Evolutionary conservation across 2,888 invertebrate species (phyloP).

Genomic region (Ectemnius continuus): DNA sequence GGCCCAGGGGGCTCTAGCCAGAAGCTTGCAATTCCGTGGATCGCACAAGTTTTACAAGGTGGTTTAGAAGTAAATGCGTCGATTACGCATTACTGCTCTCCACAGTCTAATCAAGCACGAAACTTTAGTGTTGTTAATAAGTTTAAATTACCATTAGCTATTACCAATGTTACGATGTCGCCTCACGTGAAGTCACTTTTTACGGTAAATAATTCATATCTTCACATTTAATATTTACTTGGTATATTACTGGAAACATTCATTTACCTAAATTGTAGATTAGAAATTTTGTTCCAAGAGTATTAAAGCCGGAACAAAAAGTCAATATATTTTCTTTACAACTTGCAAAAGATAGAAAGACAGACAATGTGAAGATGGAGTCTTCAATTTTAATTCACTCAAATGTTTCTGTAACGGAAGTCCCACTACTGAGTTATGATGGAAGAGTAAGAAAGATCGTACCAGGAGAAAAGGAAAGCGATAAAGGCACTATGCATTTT

Average conservation of each 20-base stretch:
- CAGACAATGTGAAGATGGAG: constrained; percentile 81
- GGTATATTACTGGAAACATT: neutral
- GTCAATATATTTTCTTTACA: constrained; percentile 81
- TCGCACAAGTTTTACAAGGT: constrained; percentile 81
- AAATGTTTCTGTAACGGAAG: constrained; percentile 85
- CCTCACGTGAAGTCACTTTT: constrained; percentile 82
- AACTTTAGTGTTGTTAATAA: constrained; percentile 85
- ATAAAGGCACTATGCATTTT: constrained; percentile 80
- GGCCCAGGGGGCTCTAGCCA: constrained; percentile 75
- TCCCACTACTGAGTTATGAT: constrained; percentile 86
- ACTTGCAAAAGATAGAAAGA: constrained; percentile 79
- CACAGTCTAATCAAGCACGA: constrained; percentile 76
- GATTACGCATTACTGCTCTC: constrained; percentile 78
- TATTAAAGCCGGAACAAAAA: constrained; percentile 81
- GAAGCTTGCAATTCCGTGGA: constrained; percentile 83
- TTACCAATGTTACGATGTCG: constrained; percentile 85
- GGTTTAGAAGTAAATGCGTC: constrained; percentile 81
- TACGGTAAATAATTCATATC: constrained; percentile 78
- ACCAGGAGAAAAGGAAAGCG: constrained; percentile 71
- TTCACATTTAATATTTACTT: neutral
- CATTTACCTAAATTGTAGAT: constrained; percentile 77
- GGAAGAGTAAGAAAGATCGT: constrained; percentile 81
- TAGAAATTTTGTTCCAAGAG: constrained; percentile 81
- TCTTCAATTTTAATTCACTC: constrained; percentile 84
- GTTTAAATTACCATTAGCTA: constrained; percentile 85